Base-by-base conservation (phyloP, 2,797 vertebrate genomes). In the Buphagus erythrorhynchus region DNA sequence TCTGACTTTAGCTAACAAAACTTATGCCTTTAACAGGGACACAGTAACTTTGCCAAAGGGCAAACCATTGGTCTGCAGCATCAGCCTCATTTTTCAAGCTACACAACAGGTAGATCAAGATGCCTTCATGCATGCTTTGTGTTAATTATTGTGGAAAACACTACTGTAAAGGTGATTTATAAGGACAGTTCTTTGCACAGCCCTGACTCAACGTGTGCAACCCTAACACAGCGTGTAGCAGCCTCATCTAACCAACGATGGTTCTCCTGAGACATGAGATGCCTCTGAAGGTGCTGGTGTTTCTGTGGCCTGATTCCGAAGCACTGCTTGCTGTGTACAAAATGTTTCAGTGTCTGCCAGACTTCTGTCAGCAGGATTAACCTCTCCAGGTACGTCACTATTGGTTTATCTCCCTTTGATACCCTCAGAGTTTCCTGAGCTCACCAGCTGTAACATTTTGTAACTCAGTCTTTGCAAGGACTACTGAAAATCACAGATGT, bases 101-200 rank as follows among this genome's bases (percentile, higher is more conserved):
- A 18, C 29, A 45, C n/a, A 79, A 26, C 15, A 29, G 13, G 24
- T 19, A 57, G n/a, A 25, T 11, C 48, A 77, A 12, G 54, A 73
- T 66, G 28, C 16, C 20, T 75, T 40, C 10, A 6, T 46, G 13
- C 12, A 5, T 40, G 11, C 31, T 49, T 58, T 68, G 10, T 22
- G 28, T 67, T 76, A 80, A 65, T 81, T 81, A 18, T 17, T 71
- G 19, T 74, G 40, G 35, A 28, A 92, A 77, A 78, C 1, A 0
- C 10, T 20, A 19, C 17, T 0, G 0, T 57, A 69, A 51, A 89
- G 38, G 7, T 3, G 0, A 24, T 77, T 59, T 65, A 6, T 31
- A n/a, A 78, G 29, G 89, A 68, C 4, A 63, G 31, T 22, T 22
- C 12, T 49, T 62, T 58, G 36, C 20, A 73, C 19, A 51, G 61